These are phyloP conservation scores for Salpingus planirostris DNA, from an alignment of 2,888 invertebrate genomes.

Conservation along the genomic window DNA sequence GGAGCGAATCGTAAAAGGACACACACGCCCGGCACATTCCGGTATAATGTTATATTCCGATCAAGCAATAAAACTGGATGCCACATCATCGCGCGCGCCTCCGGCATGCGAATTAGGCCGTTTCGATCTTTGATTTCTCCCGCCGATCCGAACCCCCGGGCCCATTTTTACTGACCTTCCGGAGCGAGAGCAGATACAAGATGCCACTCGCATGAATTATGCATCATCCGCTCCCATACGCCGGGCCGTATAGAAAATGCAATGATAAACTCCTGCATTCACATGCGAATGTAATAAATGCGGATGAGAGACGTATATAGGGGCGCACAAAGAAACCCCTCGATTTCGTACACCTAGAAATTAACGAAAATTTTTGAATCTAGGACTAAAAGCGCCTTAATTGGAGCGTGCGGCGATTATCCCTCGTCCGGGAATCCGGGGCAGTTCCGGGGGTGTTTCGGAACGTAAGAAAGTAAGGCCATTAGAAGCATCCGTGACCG, in stretches of 20 bases:
- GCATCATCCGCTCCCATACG: slow-evolving; percentile 17
- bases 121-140: slow-evolving; percentile 38
- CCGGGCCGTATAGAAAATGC: slow-evolving; percentile 11
- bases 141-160: slow-evolving; percentile 27
- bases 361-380: no score
- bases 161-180: slow-evolving; percentile 31
- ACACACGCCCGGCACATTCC: slow-evolving; percentile 27
- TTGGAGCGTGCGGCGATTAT: no score
- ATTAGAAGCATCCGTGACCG: slow-evolving; percentile 35
- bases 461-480: slow-evolving; percentile 22
- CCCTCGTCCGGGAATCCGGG: no score
- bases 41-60: slow-evolving; percentile 38
- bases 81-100: slow-evolving; percentile 38
- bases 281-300: slow-evolving; percentile 7
- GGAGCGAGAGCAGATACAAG: slow-evolving; percentile 21
- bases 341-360: no score
- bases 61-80: slow-evolving; percentile 42
- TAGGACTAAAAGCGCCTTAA: no score
- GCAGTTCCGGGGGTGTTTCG: not conserved
- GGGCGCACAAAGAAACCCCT: no score
- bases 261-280: slow-evolving; percentile 13
- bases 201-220: slow-evolving; percentile 31
- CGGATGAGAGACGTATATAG: no score
- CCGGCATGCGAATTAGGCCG: slow-evolving; percentile 39
- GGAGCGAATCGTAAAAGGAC: slow-evolving; percentile 8